These are phyloP conservation scores for Rhabdomys pumilio DNA, from an alignment of 2,797 vertebrate genomes.

Conservation along the genomic window DNA sequence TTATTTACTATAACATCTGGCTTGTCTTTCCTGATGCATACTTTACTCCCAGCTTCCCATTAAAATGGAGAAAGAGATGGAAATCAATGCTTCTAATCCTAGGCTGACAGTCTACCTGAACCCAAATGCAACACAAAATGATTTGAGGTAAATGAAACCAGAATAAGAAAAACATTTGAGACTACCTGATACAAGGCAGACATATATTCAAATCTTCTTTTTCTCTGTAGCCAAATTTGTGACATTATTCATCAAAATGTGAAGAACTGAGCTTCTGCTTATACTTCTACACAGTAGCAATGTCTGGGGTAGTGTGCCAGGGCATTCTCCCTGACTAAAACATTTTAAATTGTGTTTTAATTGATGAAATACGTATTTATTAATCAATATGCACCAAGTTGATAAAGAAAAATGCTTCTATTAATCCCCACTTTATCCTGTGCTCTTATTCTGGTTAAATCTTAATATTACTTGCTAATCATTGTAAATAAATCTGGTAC, in stretches of 20 bases:
- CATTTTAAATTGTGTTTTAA: background rate
- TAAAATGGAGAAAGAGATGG: conserved; percentile 23
- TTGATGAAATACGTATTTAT: conserved; percentile 23
- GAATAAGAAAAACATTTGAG: conserved; percentile 36
- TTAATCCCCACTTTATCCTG: background rate
- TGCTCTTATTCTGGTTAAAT: background rate
- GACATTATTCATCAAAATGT: background rate
- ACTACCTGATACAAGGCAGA: background rate
- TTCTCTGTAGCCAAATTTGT: background rate
- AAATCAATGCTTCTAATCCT: background rate
- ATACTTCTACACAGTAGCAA: background rate
- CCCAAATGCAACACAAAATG: conserved; percentile 44
- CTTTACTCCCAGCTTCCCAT: background rate
- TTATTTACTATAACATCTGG: conserved; percentile 55
- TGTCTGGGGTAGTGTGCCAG: background rate
- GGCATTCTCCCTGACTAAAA: background rate
- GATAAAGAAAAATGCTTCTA: background rate
- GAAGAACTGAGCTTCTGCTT: background rate
- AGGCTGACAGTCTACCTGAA: conserved; percentile 23
- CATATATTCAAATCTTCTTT: background rate
- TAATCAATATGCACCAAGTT: conserved; percentile 4
- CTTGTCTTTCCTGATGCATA: background rate
- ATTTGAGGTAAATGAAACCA: background rate
- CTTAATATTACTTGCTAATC: background rate
- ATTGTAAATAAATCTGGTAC: background rate